phyloP scores from a whole-genome alignment of 1,140 invertebrate genomes.

The Drosophila athabasca region DNA sequence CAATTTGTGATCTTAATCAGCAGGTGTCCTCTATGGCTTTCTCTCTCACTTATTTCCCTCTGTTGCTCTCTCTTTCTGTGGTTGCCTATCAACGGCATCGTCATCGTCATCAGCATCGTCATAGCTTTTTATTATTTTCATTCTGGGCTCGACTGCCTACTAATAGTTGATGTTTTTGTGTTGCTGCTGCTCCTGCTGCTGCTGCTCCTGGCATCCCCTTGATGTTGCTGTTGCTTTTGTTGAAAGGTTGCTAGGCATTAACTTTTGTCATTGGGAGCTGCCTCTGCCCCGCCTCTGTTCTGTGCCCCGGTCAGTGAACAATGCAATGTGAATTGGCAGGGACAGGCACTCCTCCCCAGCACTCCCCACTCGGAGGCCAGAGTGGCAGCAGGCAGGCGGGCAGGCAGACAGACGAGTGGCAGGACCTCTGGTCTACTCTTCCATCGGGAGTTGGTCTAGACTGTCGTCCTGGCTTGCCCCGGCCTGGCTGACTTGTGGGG shows the following conservation, averaged over 20 bases:
- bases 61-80: constrained; percentile 18
- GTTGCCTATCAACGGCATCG: constrained; percentile 61
- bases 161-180: constrained; percentile 58
- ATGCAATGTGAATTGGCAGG: constrained; percentile 77
- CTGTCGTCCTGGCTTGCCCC: neutral
- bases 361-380: no score
- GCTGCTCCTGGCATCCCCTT: constrained; percentile 8
- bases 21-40: constrained; percentile 72
- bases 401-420: neutral
- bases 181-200: constrained; percentile 4
- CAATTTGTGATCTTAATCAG: constrained; percentile 83
- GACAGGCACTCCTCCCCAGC: neutral
- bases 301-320: constrained; percentile 57
- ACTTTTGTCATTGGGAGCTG: constrained; percentile 73
- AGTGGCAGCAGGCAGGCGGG: no score
- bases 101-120: constrained; percentile 54
- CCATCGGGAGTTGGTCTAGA: constrained; percentile 14
- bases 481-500: constrained; percentile 10
- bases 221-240: constrained; percentile 53
- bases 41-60: constrained; percentile 8
- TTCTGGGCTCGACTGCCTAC: constrained; percentile 67
- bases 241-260: constrained; percentile 76
- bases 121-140: constrained; percentile 78
- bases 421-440: constrained; percentile 6
- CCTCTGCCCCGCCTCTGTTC: neutral